Evolutionary conservation across 2,888 invertebrate genomes (phyloP), one percentile per base, ranked within the genome.

Genomic region (Ametastegia equiseti): DNA sequence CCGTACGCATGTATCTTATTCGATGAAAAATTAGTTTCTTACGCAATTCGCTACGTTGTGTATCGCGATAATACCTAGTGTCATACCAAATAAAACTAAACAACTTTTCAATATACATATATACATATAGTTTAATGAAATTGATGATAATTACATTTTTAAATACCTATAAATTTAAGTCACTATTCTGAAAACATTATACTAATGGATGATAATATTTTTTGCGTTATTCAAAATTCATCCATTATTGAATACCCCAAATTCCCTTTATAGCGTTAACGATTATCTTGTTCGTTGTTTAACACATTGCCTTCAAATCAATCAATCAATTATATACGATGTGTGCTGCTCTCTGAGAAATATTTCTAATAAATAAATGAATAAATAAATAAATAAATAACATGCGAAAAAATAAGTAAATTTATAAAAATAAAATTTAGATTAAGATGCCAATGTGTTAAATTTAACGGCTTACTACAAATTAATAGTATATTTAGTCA

Each of bases 401-500:
- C n/a, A 36, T 2, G 9, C 11, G 19, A 33, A 9, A 39, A 7
- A 65, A 7, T 11, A 39, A 65, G 23, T 15, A 30, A 30, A 27
- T 7, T 23, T 7, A 9, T 39, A 23, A 67, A 39, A 42, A 13
- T 39, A 19, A 67, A 19, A 42, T 23, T 7, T 9, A 13, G 23
- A 42, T 30, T 13, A 27, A 13, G 42, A 30, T 15, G 67, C 9
- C 67, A 67, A 67, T 39, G 67, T 39, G 67, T 67, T 67, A 39
- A 67, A 67, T 39, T 42, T n/a, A 67, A 42, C 67, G 67, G 11
- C 42, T 42, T n/a, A n/a, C n/a, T n/a, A 69, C 19, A 23, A 42
- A 69, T 69, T 11, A 42, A 15, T 73, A 73, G 33, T 77, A 77
- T 57, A 23, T 77, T 57, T 77, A 77, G 60, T 78, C 60, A 78